phyloP scores from a whole-genome alignment of 2,888 invertebrate genomes.

The Hololepta plana region DNA sequence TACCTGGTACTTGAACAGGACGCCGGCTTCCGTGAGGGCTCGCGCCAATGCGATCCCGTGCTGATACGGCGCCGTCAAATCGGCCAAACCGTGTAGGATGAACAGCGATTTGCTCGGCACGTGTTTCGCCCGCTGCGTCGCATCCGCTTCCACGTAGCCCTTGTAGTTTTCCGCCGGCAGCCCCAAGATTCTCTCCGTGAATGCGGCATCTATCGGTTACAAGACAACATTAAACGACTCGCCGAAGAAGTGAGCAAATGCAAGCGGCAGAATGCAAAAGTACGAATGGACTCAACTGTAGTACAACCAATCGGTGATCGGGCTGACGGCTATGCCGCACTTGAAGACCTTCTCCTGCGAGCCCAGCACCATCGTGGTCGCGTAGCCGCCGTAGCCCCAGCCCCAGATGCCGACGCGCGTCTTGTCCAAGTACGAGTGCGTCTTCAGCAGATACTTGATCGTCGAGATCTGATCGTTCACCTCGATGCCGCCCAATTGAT shows the following conservation, averaged over 20 bases:
- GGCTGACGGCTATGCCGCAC: conserved; percentile 87
- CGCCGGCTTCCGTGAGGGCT: conserved; percentile 70
- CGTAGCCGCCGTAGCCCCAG: conserved; percentile 93
- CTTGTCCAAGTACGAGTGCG: conserved; percentile 68
- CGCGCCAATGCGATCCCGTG: conserved; percentile 81
- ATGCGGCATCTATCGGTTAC: conserved; percentile 86
- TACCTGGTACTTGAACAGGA: conserved; percentile 87
- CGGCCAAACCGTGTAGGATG: conserved; percentile 84
- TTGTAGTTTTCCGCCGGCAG: conserved; percentile 74
- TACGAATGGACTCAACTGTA: conserved; percentile 85
- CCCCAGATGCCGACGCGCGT: conserved; percentile 88
- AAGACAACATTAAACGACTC: too few species aligned
- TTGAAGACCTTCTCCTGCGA: conserved; percentile 69
- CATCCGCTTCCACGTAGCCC: conserved; percentile 83
- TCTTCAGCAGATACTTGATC: conserved; percentile 64
- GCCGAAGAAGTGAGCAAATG: too few species aligned
- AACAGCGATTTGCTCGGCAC: conserved; percentile 78
- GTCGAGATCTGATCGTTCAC: conserved; percentile 53
- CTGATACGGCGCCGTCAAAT: conserved; percentile 83
- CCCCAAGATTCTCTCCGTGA: conserved; percentile 88
- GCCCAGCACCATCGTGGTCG: conserved; percentile 80
- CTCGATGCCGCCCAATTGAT: conserved; percentile 73
- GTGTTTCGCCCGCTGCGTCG: conserved; percentile 72
- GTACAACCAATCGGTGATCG: conserved; percentile 89
- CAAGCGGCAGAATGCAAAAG: too few species aligned